Evolutionary conservation across 2,797 vertebrate genomes (phyloP).

Genomic region (Micromesistius poutassou): DNA sequence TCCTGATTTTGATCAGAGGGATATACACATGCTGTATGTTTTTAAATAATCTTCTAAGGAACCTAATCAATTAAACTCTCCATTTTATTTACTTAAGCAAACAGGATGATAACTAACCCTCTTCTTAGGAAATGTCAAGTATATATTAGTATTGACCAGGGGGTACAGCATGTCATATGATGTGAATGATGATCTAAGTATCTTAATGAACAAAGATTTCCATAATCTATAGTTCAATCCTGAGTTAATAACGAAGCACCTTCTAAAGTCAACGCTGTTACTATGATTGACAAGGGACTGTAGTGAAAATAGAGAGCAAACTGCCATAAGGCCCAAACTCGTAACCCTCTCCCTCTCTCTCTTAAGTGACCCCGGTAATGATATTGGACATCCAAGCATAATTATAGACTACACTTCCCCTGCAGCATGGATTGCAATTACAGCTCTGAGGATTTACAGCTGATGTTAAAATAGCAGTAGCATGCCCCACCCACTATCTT

Average conservation of each 20-base stretch:
- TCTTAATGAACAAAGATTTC: neutral
- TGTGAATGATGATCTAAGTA: neutral
- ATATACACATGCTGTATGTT: neutral
- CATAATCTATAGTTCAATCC: neutral
- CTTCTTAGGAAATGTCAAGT: neutral
- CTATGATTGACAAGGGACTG: constrained; percentile 23
- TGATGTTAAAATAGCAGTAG: constrained; percentile 50
- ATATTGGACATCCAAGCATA: constrained; percentile 42
- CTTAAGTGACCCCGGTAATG: constrained; percentile 14
- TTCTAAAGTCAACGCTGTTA: constrained; percentile 18
- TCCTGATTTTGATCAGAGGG: neutral
- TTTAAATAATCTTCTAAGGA: neutral
- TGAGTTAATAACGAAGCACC: neutral
- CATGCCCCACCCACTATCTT: constrained; percentile 48
- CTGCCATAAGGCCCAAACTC: constrained; percentile 26
- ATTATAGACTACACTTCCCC: constrained; percentile 54
- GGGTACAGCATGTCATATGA: neutral
- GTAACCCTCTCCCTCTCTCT: constrained; percentile 5
- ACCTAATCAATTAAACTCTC: neutral
- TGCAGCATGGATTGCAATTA: constrained; percentile 51
- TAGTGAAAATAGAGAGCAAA: constrained; percentile 37
- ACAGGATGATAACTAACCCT: neutral
- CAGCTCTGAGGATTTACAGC: constrained; percentile 50
- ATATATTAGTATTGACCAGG: neutral
- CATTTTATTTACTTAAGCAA: neutral